A percentile compares a stretch with the other conserved stretches of the same genome.
Evolutionary conservation across 2,888 invertebrate species (phyloP).

Genomic region (Dastarcus helophoroides): DNA sequence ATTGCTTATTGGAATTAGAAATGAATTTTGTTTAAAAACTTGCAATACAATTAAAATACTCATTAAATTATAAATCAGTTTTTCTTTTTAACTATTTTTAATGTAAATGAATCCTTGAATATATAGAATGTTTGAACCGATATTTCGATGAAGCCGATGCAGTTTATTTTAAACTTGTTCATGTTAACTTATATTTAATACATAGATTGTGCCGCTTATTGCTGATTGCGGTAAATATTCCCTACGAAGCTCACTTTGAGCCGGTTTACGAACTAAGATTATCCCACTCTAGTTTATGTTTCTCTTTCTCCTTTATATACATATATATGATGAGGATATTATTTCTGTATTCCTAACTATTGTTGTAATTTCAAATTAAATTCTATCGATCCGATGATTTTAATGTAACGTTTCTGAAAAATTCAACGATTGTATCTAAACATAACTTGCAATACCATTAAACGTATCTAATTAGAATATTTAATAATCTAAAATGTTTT

Average conservation of each 20-base stretch:
- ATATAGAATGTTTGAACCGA: conserved; percentile 18
- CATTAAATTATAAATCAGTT: conserved; percentile 35
- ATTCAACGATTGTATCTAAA: too few relatives aligned
- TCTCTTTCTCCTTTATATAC: conserved; percentile 29
- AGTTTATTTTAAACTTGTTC: neutral
- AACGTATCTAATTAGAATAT: too few relatives aligned
- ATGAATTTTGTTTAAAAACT: neutral
- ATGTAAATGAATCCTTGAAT: conserved; percentile 37
- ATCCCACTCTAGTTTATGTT: conserved; percentile 31
- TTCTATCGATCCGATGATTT: too few relatives aligned
- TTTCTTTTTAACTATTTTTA: conserved; percentile 33
- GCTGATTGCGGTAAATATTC: conserved; percentile 16
- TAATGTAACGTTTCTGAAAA: too few relatives aligned
- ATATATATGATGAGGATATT: conserved; percentile 23
- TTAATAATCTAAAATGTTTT: too few relatives aligned
- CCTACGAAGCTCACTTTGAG: conserved; percentile 29
- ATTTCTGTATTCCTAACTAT: conserved; percentile 12
- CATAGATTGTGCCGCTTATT: conserved; percentile 21
- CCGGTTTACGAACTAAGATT: conserved; percentile 33
- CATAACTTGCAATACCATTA: too few relatives aligned
- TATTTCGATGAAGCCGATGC: conserved; percentile 19
- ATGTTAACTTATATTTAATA: neutral
- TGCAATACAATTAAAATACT: conserved; percentile 26
- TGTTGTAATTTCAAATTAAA: conserved; percentile 1
- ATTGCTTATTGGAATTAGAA: neutral